phyloP scores from a whole-genome alignment of 2,113 vertebrate genomes.

The Chaetura pelagica region DNA sequence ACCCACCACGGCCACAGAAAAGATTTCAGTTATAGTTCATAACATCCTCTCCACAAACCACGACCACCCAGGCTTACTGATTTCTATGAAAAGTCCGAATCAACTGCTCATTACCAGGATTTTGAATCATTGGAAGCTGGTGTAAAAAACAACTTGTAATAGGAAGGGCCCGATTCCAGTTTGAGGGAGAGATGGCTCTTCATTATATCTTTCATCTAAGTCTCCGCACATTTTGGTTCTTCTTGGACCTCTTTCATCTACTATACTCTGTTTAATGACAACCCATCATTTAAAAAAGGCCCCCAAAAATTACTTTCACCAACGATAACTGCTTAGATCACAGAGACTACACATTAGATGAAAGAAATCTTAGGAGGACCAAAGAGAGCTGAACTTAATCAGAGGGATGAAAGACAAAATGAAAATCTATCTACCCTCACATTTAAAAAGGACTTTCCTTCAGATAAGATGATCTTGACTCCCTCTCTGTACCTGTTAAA shows the following conservation, averaged over 20 bases:
- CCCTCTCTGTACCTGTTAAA: constrained; percentile 58
- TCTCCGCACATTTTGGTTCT: constrained; percentile 49
- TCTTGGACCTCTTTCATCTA: constrained; percentile 50
- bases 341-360: constrained; percentile 35
- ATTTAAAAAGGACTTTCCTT: constrained; percentile 65
- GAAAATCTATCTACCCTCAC: constrained; percentile 44
- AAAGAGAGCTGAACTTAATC: constrained; percentile 55
- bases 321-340: constrained; percentile 47
- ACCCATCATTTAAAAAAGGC: constrained; percentile 47
- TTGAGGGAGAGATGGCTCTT: constrained; percentile 19
- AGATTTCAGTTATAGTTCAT: not conserved
- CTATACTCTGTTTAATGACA: constrained; percentile 43
- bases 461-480: constrained; percentile 16
- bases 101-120: not conserved
- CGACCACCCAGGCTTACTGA: not conserved
- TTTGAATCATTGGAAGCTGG: not conserved
- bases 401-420: constrained; percentile 57
- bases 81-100: not conserved
- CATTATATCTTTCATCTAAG: constrained; percentile 43
- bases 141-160: constrained; percentile 40
- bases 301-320: not conserved
- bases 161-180: constrained; percentile 32
- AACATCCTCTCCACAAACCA: not conserved
- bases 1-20: not conserved
- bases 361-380: constrained; percentile 58